phyloP scores from a whole-genome alignment of 2,113 vertebrate genomes.

The Caretta caretta region DNA sequence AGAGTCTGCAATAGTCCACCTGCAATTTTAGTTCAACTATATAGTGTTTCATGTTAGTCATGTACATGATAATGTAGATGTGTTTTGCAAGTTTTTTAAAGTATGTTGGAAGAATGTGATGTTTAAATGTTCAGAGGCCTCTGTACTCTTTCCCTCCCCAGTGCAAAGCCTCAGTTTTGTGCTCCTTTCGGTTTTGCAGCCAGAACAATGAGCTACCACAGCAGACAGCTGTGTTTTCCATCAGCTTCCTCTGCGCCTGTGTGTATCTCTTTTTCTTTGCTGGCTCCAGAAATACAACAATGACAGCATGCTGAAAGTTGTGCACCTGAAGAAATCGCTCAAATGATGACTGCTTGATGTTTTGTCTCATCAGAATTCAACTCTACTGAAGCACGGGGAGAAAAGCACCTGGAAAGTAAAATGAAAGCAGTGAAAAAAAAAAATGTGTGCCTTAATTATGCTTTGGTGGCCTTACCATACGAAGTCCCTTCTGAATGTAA shows the following conservation, averaged over 20 bases:
- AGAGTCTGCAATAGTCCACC: background rate
- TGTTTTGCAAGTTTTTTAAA: background rate
- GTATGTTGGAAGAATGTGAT: background rate
- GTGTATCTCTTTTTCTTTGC: background rate
- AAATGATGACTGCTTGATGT: slow-evolving; percentile 58
- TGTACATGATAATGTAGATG: background rate
- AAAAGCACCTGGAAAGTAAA: slow-evolving; percentile 48
- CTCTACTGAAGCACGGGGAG: slow-evolving; percentile 42
- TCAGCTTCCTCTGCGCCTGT: background rate
- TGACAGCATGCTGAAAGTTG: slow-evolving; percentile 59
- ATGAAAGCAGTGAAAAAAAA: slow-evolving; percentile 46
- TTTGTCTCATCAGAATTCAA: slow-evolving; percentile 64
- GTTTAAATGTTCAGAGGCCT: background rate
- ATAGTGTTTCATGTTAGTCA: background rate
- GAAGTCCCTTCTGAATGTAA: slow-evolving; percentile 49
- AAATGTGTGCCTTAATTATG: slow-evolving; percentile 52
- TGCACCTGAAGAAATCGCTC: slow-evolving; percentile 60
- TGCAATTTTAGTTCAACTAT: too few relatives aligned
- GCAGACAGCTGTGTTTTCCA: background rate
- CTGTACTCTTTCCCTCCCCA: background rate
- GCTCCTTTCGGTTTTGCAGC: background rate
- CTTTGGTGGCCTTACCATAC: background rate
- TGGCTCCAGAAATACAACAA: background rate
- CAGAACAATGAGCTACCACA: background rate
- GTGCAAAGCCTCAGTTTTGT: background rate